These are phyloP conservation scores for Drosophila aldrichi DNA, from an alignment of 2,888 invertebrate species.

Conservation along the genomic window DNA sequence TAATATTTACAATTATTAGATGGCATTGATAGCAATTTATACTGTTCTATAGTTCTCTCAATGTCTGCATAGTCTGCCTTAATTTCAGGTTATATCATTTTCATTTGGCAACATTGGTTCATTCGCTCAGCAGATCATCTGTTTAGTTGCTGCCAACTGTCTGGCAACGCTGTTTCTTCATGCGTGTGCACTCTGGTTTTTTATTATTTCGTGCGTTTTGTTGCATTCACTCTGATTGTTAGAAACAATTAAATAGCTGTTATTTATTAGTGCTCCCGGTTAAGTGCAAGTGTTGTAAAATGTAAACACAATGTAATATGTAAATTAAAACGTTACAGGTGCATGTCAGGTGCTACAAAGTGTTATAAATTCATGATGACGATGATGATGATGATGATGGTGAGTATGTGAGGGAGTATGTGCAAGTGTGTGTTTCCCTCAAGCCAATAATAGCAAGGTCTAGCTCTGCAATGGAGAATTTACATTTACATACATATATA, in stretches of 20 bases:
- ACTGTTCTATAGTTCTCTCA: no score
- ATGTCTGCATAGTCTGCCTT: no score
- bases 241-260: conserved; percentile 24
- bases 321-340: conserved; percentile 38
- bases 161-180: neutral
- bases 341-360: conserved; percentile 14
- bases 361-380: conserved; percentile 23
- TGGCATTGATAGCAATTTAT: no score
- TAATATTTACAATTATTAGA: no score
- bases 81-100: no score
- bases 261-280: conserved; percentile 17
- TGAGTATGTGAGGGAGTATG: conserved; percentile 4
- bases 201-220: conserved; percentile 2
- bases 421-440: conserved; percentile 6
- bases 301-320: conserved; percentile 31
- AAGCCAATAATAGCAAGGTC: conserved; percentile 22
- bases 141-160: neutral
- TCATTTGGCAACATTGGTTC: neutral
- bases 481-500: neutral
- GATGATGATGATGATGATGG: neutral
- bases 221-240: conserved; percentile 11
- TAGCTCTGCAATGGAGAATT: conserved; percentile 23
- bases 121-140: neutral
- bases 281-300: conserved; percentile 28
- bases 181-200: neutral